Conservation (phyloP, 2,797 vertebrate genomes). For the Simalia tracyae region DNA sequence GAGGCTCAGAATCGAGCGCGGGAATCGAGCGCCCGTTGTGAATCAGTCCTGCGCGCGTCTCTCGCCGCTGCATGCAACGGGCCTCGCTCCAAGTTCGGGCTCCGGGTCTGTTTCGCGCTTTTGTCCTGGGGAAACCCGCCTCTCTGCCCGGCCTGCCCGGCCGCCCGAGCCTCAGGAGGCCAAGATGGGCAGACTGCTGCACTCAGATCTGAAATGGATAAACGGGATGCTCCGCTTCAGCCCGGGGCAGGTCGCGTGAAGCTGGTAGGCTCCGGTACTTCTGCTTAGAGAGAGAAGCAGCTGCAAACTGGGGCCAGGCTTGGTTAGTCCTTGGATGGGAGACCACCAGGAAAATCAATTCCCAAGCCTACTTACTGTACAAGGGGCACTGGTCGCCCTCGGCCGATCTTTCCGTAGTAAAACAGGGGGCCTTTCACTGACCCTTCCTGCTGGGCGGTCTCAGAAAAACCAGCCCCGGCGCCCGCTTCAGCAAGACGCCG, state of each 20-base stretch:
- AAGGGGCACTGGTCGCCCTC: neutral
- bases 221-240: neutral
- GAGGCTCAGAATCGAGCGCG: neutral
- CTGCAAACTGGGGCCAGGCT: neutral
- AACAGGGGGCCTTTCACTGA: neutral
- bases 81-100: neutral
- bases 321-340: neutral
- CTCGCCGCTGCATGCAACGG: neutral
- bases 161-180: neutral
- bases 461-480: neutral
- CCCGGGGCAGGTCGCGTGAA: neutral
- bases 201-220: neutral
- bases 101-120: neutral
- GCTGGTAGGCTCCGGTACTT: no score
- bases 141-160: neutral
- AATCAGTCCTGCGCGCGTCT: neutral
- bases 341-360: neutral
- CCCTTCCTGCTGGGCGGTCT: neutral
- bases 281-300: neutral
- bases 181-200: neutral
- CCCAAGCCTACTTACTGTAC: neutral
- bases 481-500: neutral
- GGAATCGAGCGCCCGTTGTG: neutral
- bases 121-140: neutral
- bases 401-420: no score